Evolutionary conservation across 2,888 invertebrate genomes (phyloP).

Genomic region (Ferdinandea cuprea): DNA sequence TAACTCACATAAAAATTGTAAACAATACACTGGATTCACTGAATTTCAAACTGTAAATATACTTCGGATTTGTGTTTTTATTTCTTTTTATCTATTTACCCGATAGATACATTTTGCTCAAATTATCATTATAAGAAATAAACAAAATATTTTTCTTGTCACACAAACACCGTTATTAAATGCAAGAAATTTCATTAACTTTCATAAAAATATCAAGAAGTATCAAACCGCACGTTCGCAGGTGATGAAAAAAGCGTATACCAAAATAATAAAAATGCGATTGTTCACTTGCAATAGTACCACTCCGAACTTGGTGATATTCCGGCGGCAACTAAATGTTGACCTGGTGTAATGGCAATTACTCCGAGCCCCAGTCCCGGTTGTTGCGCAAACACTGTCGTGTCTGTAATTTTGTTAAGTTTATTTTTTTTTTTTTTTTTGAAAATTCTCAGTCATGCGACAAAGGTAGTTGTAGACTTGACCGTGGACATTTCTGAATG

Average conservation of each 20-base stretch:
- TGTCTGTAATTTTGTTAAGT: slow-evolving; percentile 41
- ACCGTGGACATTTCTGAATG: slow-evolving; percentile 74
- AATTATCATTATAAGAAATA: not conserved
- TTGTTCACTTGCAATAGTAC: slow-evolving; percentile 14
- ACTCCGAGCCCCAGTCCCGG: slow-evolving; percentile 61
- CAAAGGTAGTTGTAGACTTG: slow-evolving; percentile 68
- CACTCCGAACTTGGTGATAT: slow-evolving; percentile 63
- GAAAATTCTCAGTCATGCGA: slow-evolving; percentile 56
- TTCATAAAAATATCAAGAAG: slow-evolving; percentile 2
- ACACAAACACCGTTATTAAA: not conserved
- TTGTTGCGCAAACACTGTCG: slow-evolving; percentile 67
- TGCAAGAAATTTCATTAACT: slow-evolving; percentile 5
- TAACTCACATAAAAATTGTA: slow-evolving; percentile 40
- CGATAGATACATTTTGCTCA: slow-evolving; percentile 5
- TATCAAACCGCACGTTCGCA: slow-evolving; percentile 1
- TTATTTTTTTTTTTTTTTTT: slow-evolving; percentile 15
- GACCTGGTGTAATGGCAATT: slow-evolving; percentile 70
- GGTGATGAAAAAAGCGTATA: slow-evolving; percentile 20
- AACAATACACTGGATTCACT: slow-evolving; percentile 39
- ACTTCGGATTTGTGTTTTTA: not conserved
- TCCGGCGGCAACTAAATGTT: slow-evolving; percentile 70
- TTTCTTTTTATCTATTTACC: slow-evolving; percentile 3
- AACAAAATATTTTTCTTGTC: not conserved
- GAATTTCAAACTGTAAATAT: slow-evolving; percentile 7
- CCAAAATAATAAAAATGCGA: slow-evolving; percentile 16